phyloP scores from a whole-genome alignment of 2,797 vertebrate species.

The Hemibagrus guttatus region DNA sequence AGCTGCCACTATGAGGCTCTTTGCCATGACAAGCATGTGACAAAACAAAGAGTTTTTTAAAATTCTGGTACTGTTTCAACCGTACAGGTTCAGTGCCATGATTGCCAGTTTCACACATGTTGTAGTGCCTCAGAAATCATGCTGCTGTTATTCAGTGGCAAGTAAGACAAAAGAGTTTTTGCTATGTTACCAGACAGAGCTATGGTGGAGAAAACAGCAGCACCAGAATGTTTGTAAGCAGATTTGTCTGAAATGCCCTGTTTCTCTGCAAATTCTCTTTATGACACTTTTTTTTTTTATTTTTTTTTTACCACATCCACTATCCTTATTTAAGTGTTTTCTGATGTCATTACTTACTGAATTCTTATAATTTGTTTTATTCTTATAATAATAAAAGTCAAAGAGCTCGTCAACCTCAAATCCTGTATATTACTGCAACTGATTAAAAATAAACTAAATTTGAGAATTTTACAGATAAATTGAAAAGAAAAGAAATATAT shows the following conservation, averaged over 20 bases:
- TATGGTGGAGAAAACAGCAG: not conserved
- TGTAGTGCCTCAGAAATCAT: conserved; percentile 5
- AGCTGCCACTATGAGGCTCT: not conserved
- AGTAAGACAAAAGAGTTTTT: too few species aligned
- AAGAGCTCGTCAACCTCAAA: not conserved
- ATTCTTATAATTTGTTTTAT: not conserved
- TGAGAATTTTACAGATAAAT: not conserved
- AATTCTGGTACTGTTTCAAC: not conserved
- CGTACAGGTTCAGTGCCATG: not conserved
- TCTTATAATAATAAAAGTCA: not conserved
- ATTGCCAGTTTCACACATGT: not conserved
- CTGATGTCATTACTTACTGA: not conserved
- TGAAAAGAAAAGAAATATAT: not conserved
- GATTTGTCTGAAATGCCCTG: not conserved
- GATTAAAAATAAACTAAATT: not conserved
- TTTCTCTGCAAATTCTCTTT: not conserved
- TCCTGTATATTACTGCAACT: not conserved
- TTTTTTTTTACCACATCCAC: not conserved
- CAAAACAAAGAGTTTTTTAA: not conserved
- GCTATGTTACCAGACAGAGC: not conserved
- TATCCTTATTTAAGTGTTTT: not conserved
- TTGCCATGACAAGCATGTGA: not conserved
- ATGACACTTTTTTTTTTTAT: not conserved
- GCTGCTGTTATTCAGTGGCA: conserved; percentile 19
- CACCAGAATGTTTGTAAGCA: too few species aligned